These are phyloP conservation scores for Acyrthosiphon pisum DNA, from an alignment of 1,140 invertebrate genomes.

Conservation along the genomic window DNA sequence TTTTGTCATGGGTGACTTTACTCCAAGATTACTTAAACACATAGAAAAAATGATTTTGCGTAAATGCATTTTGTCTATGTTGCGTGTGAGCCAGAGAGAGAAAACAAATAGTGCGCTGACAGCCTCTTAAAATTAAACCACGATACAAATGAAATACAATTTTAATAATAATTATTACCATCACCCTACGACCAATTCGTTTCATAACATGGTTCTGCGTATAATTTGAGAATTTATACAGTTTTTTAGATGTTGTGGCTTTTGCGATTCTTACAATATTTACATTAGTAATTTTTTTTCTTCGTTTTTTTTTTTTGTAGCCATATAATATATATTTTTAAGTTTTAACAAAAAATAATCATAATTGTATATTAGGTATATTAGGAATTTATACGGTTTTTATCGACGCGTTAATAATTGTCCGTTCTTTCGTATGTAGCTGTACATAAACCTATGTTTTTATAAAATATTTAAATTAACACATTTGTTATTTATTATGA, in stretches of 20 bases:
- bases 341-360: not conserved
- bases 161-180: not conserved
- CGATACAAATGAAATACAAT: not conserved
- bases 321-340: not conserved
- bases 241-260: not conserved
- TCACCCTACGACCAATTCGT: not conserved
- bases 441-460: slow-evolving; percentile 5
- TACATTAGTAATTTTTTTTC: not conserved
- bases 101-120: too few species aligned
- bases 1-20: too few species aligned
- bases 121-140: too few species aligned
- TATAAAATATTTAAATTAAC: not conserved
- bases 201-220: too few species aligned
- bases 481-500: not conserved
- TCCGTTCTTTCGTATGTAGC: not conserved
- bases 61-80: too few species aligned
- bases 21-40: too few species aligned
- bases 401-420: not conserved
- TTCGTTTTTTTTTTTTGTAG: not conserved
- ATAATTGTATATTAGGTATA: not conserved
- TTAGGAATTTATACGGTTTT: not conserved
- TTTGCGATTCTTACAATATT: not conserved
- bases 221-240: not conserved
- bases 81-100: too few species aligned
- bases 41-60: too few species aligned